A percentile compares a stretch with the other conserved stretches of the same genome.
phyloP scores from a whole-genome alignment of 2,888 invertebrate genomes.

The Artemia sp. region DNA sequence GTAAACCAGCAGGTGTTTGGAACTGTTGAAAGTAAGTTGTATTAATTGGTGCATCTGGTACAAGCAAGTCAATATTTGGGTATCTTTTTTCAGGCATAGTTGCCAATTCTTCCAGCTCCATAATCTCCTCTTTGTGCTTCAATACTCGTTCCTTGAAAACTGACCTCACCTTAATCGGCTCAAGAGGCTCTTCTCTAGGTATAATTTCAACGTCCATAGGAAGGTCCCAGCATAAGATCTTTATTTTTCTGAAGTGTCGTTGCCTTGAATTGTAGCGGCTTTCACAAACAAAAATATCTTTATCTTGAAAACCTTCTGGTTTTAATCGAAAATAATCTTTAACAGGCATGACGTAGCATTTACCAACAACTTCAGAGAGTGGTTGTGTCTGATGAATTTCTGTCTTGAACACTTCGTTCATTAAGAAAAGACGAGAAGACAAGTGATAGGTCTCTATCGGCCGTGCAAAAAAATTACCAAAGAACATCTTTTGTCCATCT shows the following conservation, averaged over 20 bases:
- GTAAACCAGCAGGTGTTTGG: constrained; percentile 61
- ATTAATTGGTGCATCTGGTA: constrained; percentile 26
- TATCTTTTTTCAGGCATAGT: constrained; percentile 47
- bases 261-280: constrained; percentile 73
- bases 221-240: constrained; percentile 31
- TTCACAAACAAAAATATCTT: constrained; percentile 93
- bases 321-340: constrained; percentile 80
- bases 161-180: constrained; percentile 72
- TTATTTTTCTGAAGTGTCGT: constrained; percentile 83
- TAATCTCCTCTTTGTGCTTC: constrained; percentile 73
- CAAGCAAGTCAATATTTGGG: constrained; percentile 10
- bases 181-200: constrained; percentile 52
- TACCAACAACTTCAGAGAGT: constrained; percentile 63
- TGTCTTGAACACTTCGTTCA: constrained; percentile 77
- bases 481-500: constrained; percentile 66
- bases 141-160: constrained; percentile 79
- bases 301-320: constrained; percentile 71
- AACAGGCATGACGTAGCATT: constrained; percentile 82
- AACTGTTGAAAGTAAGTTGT: constrained; percentile 84
- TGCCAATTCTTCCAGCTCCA: constrained; percentile 62
- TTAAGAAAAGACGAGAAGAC: constrained; percentile 69
- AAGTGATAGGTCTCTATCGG: constrained; percentile 93
- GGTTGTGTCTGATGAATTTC: constrained; percentile 69
- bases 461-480: constrained; percentile 75
- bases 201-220: constrained; percentile 41